Conservation (phyloP, 2,888 invertebrate genomes). For the Acrobasis repandana region DNA sequence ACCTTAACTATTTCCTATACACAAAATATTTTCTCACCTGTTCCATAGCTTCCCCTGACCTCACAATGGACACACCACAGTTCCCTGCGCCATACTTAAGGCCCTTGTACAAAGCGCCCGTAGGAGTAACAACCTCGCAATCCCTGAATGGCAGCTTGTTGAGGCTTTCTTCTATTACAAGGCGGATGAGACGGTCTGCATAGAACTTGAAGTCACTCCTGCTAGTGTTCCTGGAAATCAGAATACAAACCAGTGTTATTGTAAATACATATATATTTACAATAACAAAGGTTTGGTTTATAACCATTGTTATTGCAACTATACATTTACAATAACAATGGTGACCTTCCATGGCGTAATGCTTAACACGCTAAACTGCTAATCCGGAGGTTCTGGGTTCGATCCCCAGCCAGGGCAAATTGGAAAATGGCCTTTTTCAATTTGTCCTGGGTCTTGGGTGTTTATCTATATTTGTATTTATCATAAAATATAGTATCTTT, state of each 20-base stretch:
- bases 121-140: constrained; percentile 96
- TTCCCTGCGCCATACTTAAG: constrained; percentile 98
- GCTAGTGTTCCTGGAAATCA: constrained; percentile 90
- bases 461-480: too few relatives aligned
- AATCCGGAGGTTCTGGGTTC: too few relatives aligned
- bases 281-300: too few relatives aligned
- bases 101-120: constrained; percentile 94
- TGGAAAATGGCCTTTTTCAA: too few relatives aligned
- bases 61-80: constrained; percentile 98
- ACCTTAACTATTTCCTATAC: too few relatives aligned
- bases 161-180: constrained; percentile 98
- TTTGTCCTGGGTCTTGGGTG: too few relatives aligned
- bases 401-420: too few relatives aligned
- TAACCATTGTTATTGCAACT: too few relatives aligned
- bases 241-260: constrained; percentile 3
- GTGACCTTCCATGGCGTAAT: too few relatives aligned
- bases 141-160: constrained; percentile 98
- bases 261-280: not conserved
- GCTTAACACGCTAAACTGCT: too few relatives aligned
- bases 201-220: constrained; percentile 99
- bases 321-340: too few relatives aligned
- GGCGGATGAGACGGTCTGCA: constrained; percentile 97
- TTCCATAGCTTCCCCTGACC: constrained; percentile 98
- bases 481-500: too few relatives aligned
- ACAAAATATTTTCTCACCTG: constrained; percentile 73